Evolutionary conservation across 2,797 vertebrate genomes (phyloP).

Genomic region (Strix occidentalis): DNA sequence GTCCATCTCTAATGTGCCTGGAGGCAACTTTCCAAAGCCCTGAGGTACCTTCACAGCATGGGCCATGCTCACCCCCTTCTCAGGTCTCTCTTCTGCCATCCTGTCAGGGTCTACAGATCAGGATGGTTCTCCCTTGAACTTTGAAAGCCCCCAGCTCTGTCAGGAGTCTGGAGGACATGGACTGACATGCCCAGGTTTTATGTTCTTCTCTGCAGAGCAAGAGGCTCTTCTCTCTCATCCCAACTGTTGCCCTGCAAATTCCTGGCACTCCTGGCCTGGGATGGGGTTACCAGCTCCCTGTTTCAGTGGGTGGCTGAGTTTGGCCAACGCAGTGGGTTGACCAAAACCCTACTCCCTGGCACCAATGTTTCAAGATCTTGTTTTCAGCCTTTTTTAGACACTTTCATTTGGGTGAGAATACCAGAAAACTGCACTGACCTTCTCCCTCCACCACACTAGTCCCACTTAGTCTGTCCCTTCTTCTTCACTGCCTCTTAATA

Average conservation of each 20-base stretch:
- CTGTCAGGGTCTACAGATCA: neutral
- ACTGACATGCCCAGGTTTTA: neutral
- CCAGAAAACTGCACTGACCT: neutral
- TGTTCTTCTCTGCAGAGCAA: neutral
- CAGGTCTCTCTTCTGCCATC: neutral
- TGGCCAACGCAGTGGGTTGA: neutral
- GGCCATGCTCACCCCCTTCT: accelerated
- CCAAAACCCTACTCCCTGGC: neutral
- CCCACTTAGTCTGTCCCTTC: neutral
- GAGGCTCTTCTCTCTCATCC: neutral
- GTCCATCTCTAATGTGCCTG: neutral
- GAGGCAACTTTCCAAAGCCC: neutral
- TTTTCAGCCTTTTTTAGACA: neutral
- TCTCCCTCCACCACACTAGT: neutral
- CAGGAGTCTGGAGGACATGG: neutral
- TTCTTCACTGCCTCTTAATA: neutral
- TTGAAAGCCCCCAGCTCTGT: neutral
- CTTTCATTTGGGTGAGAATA: neutral
- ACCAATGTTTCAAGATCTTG: neutral
- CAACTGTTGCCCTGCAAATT: neutral
- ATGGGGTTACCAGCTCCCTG: neutral
- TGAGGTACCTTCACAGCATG: neutral
- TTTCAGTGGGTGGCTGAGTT: neutral
- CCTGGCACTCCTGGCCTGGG: neutral
- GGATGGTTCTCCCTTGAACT: neutral